phyloP scores from a whole-genome alignment of 1,140 invertebrate species.

The Drosophila repleta region DNA sequence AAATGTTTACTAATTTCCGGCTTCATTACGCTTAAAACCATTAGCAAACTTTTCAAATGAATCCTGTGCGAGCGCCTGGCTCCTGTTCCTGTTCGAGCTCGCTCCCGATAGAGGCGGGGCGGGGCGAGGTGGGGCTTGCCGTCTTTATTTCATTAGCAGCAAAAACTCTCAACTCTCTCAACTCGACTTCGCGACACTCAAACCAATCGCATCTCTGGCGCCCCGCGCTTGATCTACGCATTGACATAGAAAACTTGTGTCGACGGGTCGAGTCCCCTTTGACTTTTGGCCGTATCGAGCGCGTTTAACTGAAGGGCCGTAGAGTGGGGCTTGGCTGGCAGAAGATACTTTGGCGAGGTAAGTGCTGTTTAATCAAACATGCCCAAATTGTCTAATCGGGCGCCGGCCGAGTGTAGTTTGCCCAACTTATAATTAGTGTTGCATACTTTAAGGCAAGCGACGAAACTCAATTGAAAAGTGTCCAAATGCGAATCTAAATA shows the following conservation, averaged over 20 bases:
- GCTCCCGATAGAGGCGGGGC: too few relatives aligned
- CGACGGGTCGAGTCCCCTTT: slow-evolving; percentile 23
- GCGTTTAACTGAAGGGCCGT: slow-evolving; percentile 32
- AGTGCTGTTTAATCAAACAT: slow-evolving; percentile 62
- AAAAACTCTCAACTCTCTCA: slow-evolving; percentile 38
- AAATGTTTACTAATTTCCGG: slow-evolving; percentile 78
- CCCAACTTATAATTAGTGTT: slow-evolving; percentile 63
- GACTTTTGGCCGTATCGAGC: slow-evolving; percentile 42
- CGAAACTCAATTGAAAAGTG: slow-evolving; percentile 52
- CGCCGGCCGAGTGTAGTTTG: slow-evolving; percentile 6
- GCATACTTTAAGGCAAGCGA: slow-evolving; percentile 32
- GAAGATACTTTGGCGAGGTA: slow-evolving; percentile 8
- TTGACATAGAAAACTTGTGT: slow-evolving; percentile 28
- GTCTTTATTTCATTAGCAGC: slow-evolving; percentile 58
- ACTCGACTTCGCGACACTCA: slow-evolving; percentile 23
- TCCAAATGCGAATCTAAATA: slow-evolving; percentile 68
- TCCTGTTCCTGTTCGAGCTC: background rate
- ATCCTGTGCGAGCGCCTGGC: slow-evolving; percentile 29
- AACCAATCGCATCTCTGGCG: background rate
- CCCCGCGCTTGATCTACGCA: slow-evolving; percentile 10
- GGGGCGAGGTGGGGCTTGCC: background rate
- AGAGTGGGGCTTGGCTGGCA: background rate
- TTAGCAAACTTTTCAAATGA: slow-evolving; percentile 74
- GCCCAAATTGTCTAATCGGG: slow-evolving; percentile 42
- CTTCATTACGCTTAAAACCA: slow-evolving; percentile 75